Percentiles rank a stretch among this genome's conserved stretches.
Conservation (phyloP, 2,797 vertebrate species). For the Sylvia borin region DNA sequence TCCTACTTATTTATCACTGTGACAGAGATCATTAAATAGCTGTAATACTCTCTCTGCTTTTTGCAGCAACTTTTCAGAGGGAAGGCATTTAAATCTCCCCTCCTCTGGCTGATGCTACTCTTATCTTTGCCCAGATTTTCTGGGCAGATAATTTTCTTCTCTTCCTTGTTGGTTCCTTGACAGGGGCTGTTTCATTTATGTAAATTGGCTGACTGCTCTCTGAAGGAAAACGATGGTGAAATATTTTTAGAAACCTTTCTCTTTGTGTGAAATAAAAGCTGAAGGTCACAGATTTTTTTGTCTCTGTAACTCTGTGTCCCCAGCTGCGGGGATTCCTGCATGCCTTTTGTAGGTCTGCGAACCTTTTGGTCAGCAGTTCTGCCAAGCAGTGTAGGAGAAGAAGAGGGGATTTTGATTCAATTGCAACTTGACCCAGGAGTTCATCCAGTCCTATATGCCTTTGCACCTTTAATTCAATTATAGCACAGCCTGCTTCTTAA, state of each 20-base stretch:
- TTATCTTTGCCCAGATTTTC: conserved; percentile 56
- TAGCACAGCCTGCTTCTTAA: conserved; percentile 47
- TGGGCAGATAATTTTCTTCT: conserved; percentile 47
- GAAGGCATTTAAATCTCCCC: conserved; percentile 54
- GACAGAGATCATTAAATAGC: background rate
- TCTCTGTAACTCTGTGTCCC: conserved; percentile 15
- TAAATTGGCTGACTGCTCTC: conserved; percentile 51
- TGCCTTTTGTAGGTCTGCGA: background rate
- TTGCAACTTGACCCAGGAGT: conserved; percentile 47
- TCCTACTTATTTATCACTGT: conserved; percentile 22
- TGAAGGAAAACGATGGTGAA: background rate
- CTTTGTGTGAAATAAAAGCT: conserved; percentile 7
- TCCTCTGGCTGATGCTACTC: background rate
- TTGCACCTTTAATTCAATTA: conserved; percentile 71
- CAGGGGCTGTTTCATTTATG: conserved; percentile 44
- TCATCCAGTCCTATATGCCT: conserved; percentile 30
- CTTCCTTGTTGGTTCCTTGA: conserved; percentile 42
- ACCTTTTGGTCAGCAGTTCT: conserved; percentile 63
- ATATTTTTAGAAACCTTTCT: conserved; percentile 60
- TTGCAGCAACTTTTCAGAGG: conserved; percentile 8
- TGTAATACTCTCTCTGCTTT: conserved; percentile 7
- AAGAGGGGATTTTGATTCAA: conserved; percentile 49
- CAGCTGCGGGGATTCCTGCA: background rate
- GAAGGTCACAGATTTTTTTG: conserved; percentile 54
- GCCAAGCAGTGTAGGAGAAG: conserved; percentile 22